Base-by-base conservation (phyloP, 1,140 invertebrate species). In the Drosophila simulans region DNA sequence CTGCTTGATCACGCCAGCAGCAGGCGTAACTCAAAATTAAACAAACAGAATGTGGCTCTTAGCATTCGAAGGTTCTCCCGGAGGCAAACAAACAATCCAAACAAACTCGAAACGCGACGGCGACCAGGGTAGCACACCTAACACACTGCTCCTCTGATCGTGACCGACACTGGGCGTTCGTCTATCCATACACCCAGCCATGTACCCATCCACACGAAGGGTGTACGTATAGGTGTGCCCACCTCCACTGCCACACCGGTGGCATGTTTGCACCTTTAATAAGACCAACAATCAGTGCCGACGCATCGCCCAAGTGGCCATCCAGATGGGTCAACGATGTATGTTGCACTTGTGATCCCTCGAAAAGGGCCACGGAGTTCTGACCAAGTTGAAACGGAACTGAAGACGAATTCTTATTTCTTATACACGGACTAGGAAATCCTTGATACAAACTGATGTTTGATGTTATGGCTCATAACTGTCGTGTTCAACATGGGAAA, bases 181-280 rank as follows among this genome's bases (percentile, higher is more conserved):
- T 10, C 2, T 10, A 17, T 4, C 43, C 42, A 15, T 11, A 46
- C 5, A 22, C 20, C 20, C 20, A 17, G 4, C 43, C 42, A 15
- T 11, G 22, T 31, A 31, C 31, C 31, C 31, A 31, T 31, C 31
- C 1, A 31, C 31, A 10, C 31, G 31, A 48, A n/a, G 37, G 37
- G 37, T n/a, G n/a, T n/a, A 39, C 4, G 4, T 2, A n/a, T 39
- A 2, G 3, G 37, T 31, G 0, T 31, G 7, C 31, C 15, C 66
- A 56, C 45, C 13, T 27, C 60, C 59, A 25, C 49, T 66, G 65
- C 81, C 82, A 77, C 83, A 71, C 63, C 78, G 86, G 85, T 90
- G 85, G 85, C 86, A 90, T 90, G 85, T 90, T 90, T 90, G 85
- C 85, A 90, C 85, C 85, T 76, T 80, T 90, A 90, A 90, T 90